Evolutionary conservation across 2,797 vertebrate species (phyloP), one percentile per base, ranked within the genome.

Genomic region (Mormyrops attenuatus): DNA sequence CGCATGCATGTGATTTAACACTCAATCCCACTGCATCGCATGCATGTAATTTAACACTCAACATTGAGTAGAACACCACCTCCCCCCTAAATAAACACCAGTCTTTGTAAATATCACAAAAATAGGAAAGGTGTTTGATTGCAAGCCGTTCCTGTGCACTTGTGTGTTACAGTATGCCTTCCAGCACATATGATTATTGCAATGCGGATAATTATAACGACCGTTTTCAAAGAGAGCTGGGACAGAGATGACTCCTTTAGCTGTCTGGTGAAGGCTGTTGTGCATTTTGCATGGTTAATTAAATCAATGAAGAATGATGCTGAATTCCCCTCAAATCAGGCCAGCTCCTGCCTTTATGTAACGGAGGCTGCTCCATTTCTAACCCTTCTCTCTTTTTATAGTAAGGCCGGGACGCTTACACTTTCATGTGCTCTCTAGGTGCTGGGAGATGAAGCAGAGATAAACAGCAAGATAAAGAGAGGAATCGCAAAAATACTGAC

Each of bases 31-130:
- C 34, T 41, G 34, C 73, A 41, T 80, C 1, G 30, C 73, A 80
- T 41, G 73, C 38, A 80, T 80, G 73, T 47, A 80, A 80, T 80
- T 80, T 80, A 80, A 80, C 73, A 80, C 38, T 44, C 41, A 80
- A n/a, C 38, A 80, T 9, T 47, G 38, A 80, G 41, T 80, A 20
- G 15, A 41, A 80, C 5, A n/a, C 38, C 7, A n/a, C 73, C 15
- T 17, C 73, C 2, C 38, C 38, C 17, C 38, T 20, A 80, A 41
- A 80, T 80, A 49, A 85, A 30, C 47, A 85, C 38, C 47, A 52
- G 47, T 26, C 82, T 47, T 85, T 52, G 44, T 52, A 85, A 9
- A 85, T 85, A 85, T 52, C 1, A 15, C n/a, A 50, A 49, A 52
- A 85, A 5, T n/a, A 17, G 13, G 20, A 50, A 85, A 11, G 49